phyloP scores from a whole-genome alignment of 2,888 invertebrate genomes.

The Glyphotaelius pellucidus region DNA sequence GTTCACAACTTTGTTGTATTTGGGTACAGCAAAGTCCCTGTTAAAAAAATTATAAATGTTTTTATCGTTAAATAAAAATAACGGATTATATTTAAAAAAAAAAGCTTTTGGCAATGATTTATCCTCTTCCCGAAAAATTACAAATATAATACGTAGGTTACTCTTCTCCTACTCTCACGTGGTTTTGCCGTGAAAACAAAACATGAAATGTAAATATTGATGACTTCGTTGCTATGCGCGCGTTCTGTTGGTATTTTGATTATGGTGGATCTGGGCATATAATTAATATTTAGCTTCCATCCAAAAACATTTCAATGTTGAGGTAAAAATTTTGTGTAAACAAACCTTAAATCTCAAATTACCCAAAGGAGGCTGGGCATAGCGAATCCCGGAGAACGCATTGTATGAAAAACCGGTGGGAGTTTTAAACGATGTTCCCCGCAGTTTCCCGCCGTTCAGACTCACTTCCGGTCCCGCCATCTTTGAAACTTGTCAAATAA shows the following conservation, averaged over 20 bases:
- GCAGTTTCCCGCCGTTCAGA: slow-evolving; percentile 36
- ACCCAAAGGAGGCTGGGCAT: slow-evolving; percentile 55
- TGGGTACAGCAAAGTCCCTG: too few relatives aligned
- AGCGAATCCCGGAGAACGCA: slow-evolving; percentile 55
- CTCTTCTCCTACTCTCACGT: too few relatives aligned
- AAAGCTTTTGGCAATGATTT: too few relatives aligned
- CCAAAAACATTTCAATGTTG: not conserved
- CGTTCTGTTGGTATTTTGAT: not conserved
- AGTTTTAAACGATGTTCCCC: slow-evolving; percentile 37
- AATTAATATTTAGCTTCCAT: not conserved
- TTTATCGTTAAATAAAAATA: too few relatives aligned
- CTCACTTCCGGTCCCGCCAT: slow-evolving; percentile 31
- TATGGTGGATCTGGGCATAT: too few relatives aligned
- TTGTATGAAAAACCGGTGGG: slow-evolving; percentile 57
- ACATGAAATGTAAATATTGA: not conserved
- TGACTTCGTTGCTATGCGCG: not conserved
- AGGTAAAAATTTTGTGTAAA: not conserved
- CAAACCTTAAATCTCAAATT: slow-evolving; percentile 55
- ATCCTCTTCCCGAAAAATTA: too few relatives aligned
- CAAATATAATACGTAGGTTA: too few relatives aligned
- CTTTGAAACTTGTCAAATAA: not conserved
- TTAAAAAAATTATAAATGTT: too few relatives aligned
- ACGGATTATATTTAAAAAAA: too few relatives aligned
- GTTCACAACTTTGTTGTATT: too few relatives aligned
- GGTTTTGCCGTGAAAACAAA: too few relatives aligned